phyloP scores from a whole-genome alignment of 1,140 invertebrate species.

The Drosophila watanabei region DNA sequence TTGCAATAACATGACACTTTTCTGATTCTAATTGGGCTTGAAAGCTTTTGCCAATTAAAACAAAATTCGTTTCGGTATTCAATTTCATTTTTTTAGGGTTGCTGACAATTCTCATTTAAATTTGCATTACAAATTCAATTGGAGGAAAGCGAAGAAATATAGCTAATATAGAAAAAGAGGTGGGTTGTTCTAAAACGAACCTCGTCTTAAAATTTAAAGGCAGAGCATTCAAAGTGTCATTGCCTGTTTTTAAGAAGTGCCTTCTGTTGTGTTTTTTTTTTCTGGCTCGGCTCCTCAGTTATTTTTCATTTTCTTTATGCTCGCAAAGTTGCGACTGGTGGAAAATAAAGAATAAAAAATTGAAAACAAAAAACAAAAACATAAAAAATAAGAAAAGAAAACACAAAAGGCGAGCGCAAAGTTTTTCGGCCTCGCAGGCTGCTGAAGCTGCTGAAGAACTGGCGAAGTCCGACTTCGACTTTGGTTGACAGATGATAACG shows the following conservation, averaged over 20 bases:
- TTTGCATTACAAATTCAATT: not conserved
- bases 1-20: constrained; percentile 2
- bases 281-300: constrained; percentile 26
- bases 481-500: constrained; percentile 49
- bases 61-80: not conserved
- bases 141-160: not conserved
- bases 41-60: constrained; percentile 9
- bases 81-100: not conserved
- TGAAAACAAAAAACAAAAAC: constrained; percentile 42
- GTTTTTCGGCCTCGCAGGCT: constrained; percentile 54
- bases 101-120: not conserved
- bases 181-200: not conserved
- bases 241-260: constrained; percentile 11
- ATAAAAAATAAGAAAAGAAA: constrained; percentile 14
- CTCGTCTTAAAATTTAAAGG: not conserved
- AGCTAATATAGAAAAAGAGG: no score
- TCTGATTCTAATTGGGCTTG: constrained; percentile 5
- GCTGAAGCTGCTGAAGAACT: constrained; percentile 44
- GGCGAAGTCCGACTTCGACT: constrained; percentile 59
- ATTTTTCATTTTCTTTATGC: constrained; percentile 66
- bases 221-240: constrained; percentile 21
- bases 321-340: constrained; percentile 53
- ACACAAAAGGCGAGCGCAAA: constrained; percentile 68
- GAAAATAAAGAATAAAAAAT: constrained; percentile 28
- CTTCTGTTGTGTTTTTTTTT: constrained; percentile 21